Conservation (phyloP, 2,113 vertebrate species). For the Seriola quinqueradiata region DNA sequence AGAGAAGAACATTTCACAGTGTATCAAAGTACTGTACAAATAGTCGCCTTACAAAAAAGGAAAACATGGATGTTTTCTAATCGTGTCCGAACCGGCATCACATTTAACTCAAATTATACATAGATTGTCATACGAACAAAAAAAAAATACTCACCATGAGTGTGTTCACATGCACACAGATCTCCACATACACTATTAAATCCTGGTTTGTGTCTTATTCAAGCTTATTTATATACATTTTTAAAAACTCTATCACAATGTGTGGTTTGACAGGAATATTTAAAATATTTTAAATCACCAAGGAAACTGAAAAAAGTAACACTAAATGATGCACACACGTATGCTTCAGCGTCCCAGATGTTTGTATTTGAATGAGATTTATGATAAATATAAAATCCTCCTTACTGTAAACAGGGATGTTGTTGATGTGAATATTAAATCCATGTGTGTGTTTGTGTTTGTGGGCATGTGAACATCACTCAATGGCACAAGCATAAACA, state of each 20-base stretch:
- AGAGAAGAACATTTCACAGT: slow-evolving; percentile 73
- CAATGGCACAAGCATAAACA: background rate
- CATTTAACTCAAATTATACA: slow-evolving; percentile 26
- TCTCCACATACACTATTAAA: background rate
- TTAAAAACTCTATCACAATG: background rate
- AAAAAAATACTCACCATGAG: background rate
- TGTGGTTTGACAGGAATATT: background rate
- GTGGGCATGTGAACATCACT: slow-evolving; percentile 35
- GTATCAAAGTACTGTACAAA: slow-evolving; percentile 80
- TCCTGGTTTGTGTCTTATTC: background rate
- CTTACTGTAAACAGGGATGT: slow-evolving; percentile 12
- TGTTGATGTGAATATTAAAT: background rate
- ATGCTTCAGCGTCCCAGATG: slow-evolving; percentile 18
- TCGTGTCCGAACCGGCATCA: slow-evolving; percentile 20
- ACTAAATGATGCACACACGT: background rate
- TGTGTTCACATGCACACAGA: slow-evolving; percentile 33
- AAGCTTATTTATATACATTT: slow-evolving; percentile 25
- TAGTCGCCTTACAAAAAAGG: slow-evolving; percentile 37
- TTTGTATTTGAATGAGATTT: background rate
- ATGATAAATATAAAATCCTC: background rate
- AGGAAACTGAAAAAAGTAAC: background rate
- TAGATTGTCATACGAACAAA: slow-evolving; percentile 22
- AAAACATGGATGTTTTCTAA: slow-evolving; percentile 31
- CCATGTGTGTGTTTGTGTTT: background rate
- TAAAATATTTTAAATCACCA: slow-evolving; percentile 1